Conservation (phyloP, 2,113 vertebrate genomes). For the Dendropsophus ebraccatus region DNA sequence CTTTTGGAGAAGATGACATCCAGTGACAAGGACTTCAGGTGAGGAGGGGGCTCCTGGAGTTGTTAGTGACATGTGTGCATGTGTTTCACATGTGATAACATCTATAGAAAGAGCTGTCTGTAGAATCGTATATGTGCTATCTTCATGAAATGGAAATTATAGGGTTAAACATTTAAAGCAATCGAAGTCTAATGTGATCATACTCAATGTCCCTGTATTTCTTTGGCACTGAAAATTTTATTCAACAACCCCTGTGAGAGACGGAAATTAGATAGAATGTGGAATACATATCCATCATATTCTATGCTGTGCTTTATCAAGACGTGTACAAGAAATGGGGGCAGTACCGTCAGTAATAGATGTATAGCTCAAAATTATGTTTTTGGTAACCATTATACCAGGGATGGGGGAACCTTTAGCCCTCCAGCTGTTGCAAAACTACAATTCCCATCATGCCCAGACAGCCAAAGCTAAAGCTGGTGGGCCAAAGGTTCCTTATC, state of each 20-base stretch:
- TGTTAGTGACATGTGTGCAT: background rate
- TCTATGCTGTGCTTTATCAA: background rate
- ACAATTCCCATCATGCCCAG: no score
- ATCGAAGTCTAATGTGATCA: background rate
- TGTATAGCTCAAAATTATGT: background rate
- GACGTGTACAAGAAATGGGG: no score
- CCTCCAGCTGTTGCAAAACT: no score
- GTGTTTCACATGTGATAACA: background rate
- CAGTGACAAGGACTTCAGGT: conserved; percentile 92
- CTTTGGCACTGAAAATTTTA: background rate
- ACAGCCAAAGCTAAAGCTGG: no score
- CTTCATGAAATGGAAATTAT: background rate
- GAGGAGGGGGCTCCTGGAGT: conserved; percentile 57
- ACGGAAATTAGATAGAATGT: background rate
- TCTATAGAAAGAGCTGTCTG: background rate
- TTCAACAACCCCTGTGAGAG: background rate
- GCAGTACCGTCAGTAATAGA: background rate
- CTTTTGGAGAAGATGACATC: conserved; percentile 93
- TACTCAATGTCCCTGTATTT: background rate
- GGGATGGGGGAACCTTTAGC: no score
- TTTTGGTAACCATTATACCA: no score
- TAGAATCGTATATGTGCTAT: background rate
- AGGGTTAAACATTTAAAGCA: background rate
- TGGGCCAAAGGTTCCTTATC: no score
- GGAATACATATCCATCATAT: background rate